phyloP scores from a whole-genome alignment of 37 sponge, comb jelly and placozoan genomes.

The Halichondria panicea region DNA sequence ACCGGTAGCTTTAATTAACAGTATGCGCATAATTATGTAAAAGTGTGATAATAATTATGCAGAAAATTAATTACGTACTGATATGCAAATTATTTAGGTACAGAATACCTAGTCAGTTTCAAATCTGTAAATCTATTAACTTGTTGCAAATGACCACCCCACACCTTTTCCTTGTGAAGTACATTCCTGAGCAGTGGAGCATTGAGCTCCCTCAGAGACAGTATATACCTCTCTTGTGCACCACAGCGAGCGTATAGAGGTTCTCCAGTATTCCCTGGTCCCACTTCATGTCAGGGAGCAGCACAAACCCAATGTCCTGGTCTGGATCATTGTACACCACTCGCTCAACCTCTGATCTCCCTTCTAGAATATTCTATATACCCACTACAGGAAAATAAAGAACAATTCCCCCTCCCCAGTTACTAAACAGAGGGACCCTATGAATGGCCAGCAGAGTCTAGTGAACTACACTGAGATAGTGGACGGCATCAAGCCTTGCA shows the following conservation, averaged over 20 bases:
- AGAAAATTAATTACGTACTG: too few species aligned
- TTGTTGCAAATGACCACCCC: constrained; percentile 44
- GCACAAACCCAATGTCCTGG: constrained; percentile 77
- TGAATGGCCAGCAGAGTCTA: constrained; percentile 93
- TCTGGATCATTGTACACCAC: constrained; percentile 75
- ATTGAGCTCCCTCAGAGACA: constrained; percentile 78
- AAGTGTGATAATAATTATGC: too few species aligned
- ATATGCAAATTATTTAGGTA: constrained; percentile 54
- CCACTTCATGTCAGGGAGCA: constrained; percentile 97
- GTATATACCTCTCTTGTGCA: constrained; percentile 49
- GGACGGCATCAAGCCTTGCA: constrained; percentile 82
- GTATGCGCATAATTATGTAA: too few species aligned
- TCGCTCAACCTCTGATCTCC: constrained; percentile 78
- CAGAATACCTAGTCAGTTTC: constrained; percentile 65
- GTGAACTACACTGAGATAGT: constrained; percentile 98
- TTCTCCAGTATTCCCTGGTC: constrained; percentile 64
- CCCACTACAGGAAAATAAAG: constrained; percentile 73
- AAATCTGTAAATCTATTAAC: constrained; percentile 51
- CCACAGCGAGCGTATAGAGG: constrained; percentile 86
- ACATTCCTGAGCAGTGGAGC: constrained; percentile 75
- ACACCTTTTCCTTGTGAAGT: constrained; percentile 73
- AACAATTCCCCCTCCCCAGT: constrained; percentile 24
- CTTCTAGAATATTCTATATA: constrained; percentile 95
- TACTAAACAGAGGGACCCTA: constrained; percentile 91
- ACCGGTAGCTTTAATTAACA: too few species aligned